Evolutionary conservation across 2,888 invertebrate genomes (phyloP), one percentile per base, ranked within the genome.

Genomic region (Brachyopa scutellaris): DNA sequence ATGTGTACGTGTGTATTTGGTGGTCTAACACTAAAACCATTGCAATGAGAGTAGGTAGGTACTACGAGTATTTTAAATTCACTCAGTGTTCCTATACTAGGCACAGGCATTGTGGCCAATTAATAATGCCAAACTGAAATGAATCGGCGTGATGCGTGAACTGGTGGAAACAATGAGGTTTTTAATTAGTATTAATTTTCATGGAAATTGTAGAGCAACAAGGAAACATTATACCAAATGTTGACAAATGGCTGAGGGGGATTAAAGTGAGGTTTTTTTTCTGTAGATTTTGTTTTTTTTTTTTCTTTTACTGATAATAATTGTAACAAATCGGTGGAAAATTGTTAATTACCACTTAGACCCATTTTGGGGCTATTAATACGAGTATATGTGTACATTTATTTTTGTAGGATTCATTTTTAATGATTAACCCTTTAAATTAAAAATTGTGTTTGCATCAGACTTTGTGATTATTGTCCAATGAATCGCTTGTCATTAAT

Each of bases 121-220:
- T 69, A 76, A 76, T 76, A 59, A 59, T 42, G 19, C 57, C 64
- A 66, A 74, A 74, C 36, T 66, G 38, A 66, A 66, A 66, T 36
- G 53, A 55, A 76, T 67, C 33, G 67, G 26, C 57, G 4, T 17
- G 51, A 38, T 26, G 51, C 59, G 19, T 36, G 67, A 11, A 21
- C 7, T 47, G 5, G 38, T 17, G 38, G 38, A 1, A 4, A 31
- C 11, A 21, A 38, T 21, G 38, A 15, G 31, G 23, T 29, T 38
- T 45, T 42, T 53, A 62, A 62, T 72, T 62, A 45, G 38, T 53
- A 53, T 72, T 53, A 53, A 72, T 72, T 61, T 59, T 29, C 40
- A 51, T 72, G 31, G 53, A 61, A 51, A 38, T 40, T 40, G n/a
- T 47, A 29, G n/a, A 26, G 23, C 8, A 15, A 6, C 36, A 11